phyloP scores from a whole-genome alignment of 2,113 vertebrate species.

The Rallus limicola region DNA sequence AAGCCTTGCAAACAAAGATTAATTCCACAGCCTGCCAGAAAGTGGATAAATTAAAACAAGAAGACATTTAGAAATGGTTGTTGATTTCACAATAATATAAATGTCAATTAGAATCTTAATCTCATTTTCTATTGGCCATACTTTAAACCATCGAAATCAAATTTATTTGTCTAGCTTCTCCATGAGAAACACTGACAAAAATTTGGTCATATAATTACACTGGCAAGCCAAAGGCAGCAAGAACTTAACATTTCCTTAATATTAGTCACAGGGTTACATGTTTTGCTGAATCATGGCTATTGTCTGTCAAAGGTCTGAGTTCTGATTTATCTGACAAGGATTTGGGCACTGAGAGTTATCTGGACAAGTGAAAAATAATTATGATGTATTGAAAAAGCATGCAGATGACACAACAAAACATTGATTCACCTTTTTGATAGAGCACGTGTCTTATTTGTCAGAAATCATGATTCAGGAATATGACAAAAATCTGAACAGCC shows the following conservation, averaged over 20 bases:
- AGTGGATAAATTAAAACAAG: not conserved
- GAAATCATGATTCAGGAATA: not conserved
- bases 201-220: not conserved
- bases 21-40: slow-evolving; percentile 77
- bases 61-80: not conserved
- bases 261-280: not conserved
- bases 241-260: not conserved
- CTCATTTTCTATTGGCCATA: not conserved
- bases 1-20: slow-evolving; percentile 81
- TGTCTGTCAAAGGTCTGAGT: not conserved
- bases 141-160: not conserved
- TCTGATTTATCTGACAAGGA: not conserved
- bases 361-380: not conserved
- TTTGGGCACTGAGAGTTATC: not conserved
- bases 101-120: not conserved
- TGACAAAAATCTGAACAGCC: not conserved
- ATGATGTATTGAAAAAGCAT: not conserved
- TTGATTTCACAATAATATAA: not conserved
- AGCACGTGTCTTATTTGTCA: not conserved
- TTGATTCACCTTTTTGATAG: not conserved
- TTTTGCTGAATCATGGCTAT: not conserved
- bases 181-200: not conserved
- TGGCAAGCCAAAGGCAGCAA: not conserved
- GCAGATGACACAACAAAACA: not conserved
- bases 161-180: not conserved